Percentiles rank a stretch among this genome's conserved stretches.
Evolutionary conservation across 1,140 invertebrate genomes (phyloP).

Genomic region (Diorhabda sublineata): DNA sequence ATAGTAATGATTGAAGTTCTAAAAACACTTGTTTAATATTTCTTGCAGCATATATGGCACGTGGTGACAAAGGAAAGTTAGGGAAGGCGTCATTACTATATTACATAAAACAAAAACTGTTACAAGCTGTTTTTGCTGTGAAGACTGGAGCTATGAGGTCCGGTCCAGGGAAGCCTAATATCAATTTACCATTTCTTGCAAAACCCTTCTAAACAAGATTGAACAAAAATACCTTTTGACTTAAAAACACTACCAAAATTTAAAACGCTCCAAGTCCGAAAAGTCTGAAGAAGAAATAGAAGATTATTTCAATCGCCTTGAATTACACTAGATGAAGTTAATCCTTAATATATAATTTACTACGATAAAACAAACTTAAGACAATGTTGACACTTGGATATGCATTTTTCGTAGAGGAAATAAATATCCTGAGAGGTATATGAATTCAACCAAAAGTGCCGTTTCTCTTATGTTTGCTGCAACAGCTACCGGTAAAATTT

Average conservation of each 20-base stretch:
- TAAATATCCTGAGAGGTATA: background rate
- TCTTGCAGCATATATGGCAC: too few species aligned
- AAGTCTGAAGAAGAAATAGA: background rate
- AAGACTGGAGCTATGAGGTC: background rate
- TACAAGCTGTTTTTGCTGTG: background rate
- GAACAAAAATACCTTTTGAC: too few species aligned
- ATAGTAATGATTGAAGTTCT: too few species aligned
- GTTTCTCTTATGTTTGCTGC: background rate
- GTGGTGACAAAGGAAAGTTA: too few species aligned
- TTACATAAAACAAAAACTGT: too few species aligned
- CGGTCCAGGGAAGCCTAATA: background rate
- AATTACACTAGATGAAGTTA: background rate
- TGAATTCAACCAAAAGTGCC: background rate
- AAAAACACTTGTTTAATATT: too few species aligned
- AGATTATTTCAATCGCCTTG: background rate
- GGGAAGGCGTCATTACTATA: too few species aligned
- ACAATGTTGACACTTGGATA: background rate
- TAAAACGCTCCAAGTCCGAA: background rate
- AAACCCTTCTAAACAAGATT: background rate
- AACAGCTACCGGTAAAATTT: too few species aligned
- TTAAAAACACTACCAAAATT: background rate
- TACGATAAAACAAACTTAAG: constrained; percentile 1
- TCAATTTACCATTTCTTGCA: too few species aligned
- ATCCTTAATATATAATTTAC: background rate
- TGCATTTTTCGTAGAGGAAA: background rate